Percentiles rank a stretch among this genome's conserved stretches.
phyloP scores from a whole-genome alignment of 2,888 invertebrate genomes.

The Digitonthophagus gazella region DNA sequence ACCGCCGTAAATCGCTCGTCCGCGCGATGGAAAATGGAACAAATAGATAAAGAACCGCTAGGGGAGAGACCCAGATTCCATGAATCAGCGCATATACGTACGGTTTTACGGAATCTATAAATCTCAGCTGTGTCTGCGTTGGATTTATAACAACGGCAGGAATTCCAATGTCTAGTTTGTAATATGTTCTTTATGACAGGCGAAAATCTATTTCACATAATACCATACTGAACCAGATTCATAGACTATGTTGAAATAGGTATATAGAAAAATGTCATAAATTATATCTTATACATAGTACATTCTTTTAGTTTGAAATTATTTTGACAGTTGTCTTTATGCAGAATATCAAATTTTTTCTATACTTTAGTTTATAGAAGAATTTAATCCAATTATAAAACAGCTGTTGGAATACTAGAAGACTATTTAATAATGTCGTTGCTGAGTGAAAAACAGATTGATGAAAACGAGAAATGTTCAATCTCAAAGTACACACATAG shows the following conservation, averaged over 20 bases:
- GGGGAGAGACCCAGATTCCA: background rate
- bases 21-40: constrained; percentile 2
- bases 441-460: too few species aligned
- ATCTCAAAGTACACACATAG: too few species aligned
- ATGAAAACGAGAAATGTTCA: too few species aligned
- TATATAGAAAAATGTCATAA: too few species aligned
- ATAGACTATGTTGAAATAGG: background rate
- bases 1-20: constrained; percentile 5
- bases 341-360: too few species aligned
- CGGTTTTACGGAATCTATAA: constrained; percentile 8
- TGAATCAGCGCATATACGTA: constrained; percentile 13
- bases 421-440: too few species aligned
- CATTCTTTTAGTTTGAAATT: too few species aligned
- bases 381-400: too few species aligned
- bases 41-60: background rate
- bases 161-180: background rate
- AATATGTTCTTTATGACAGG: background rate
- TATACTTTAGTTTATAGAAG: too few species aligned
- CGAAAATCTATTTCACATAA: background rate
- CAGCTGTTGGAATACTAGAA: too few species aligned
- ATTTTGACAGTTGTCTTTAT: too few species aligned
- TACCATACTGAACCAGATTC: background rate
- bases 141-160: background rate
- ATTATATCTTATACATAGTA: too few species aligned
- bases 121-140: constrained; percentile 5